Conservation (phyloP, 1,140 invertebrate genomes). For the Drosophila bocqueti region DNA sequence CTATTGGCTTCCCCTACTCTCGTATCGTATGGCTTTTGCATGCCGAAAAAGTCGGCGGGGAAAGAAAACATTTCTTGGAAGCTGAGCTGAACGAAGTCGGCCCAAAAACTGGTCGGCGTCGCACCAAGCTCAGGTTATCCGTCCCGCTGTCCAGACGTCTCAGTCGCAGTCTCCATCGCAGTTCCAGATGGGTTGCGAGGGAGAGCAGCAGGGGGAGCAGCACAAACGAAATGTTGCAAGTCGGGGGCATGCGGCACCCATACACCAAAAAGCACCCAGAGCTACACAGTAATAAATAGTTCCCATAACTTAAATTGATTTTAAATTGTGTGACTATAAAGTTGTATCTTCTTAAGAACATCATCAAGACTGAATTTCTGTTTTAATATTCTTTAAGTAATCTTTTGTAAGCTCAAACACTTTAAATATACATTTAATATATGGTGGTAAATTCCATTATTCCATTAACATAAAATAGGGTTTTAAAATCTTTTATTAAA, state of each 20-base stretch:
- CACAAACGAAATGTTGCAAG: constrained; percentile 66
- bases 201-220: constrained; percentile 14
- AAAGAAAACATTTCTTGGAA: constrained; percentile 68
- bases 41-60: constrained; percentile 46
- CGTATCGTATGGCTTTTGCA: constrained; percentile 38
- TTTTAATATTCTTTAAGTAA: background rate
- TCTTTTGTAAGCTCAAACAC: background rate
- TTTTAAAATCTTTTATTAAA: background rate
- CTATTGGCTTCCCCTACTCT: constrained; percentile 18
- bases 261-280: constrained; percentile 19
- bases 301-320: background rate
- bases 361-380: background rate
- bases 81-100: constrained; percentile 45
- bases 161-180: constrained; percentile 1
- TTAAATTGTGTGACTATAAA: background rate
- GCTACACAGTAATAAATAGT: constrained; percentile 11
- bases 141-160: constrained; percentile 8
- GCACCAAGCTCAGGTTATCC: constrained; percentile 26
- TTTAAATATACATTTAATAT: background rate
- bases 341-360: background rate
- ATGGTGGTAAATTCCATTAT: background rate
- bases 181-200: constrained; percentile 5
- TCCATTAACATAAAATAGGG: background rate
- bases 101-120: constrained; percentile 49
- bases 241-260: constrained; percentile 52